Evolutionary conservation across 35 echinoderm and acorn worm genomes (phyloP), one percentile per base, ranked within the genome.

Genomic region (Chiridota heheva): DNA sequence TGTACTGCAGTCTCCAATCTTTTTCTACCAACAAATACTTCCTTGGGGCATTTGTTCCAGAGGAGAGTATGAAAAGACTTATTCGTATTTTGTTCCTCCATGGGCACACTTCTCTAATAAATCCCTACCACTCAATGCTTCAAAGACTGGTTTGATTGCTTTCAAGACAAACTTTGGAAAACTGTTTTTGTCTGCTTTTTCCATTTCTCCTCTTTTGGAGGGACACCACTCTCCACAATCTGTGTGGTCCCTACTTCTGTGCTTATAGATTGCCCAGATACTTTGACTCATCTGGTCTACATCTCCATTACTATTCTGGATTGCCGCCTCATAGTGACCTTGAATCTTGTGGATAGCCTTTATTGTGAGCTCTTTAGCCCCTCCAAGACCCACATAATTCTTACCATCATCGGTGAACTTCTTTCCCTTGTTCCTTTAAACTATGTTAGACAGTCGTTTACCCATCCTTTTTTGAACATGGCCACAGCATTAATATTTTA

Each of bases 101-200:
- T 6, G 58, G 32, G 58, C 4, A 6, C 58, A 60, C 4, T 6
- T 6, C n/a, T n/a, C n/a, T n/a, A n/a, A n/a, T n/a, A n/a, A n/a
- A n/a, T n/a, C n/a, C n/a, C n/a, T n/a, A n/a, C n/a, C n/a, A n/a
- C 32, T 26, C 22, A 60, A 30, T 60, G 4, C 58, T 30, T 60
- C n/a, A 60, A 6, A 6, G 5, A 20, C 18, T 60, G 58, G 58
- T 30, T 60, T 60, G n/a, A 60, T 60, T n/a, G n/a, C 6, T 30
- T 60, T 30, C 22, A 20, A 6, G 5, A 60, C 58, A 60, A 60
- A 60, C 4, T 4, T 3, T 6, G 58, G 58, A 60, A 60, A 60
- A n/a, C 20, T n/a, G n/a, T 60, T 60, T 60, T 4, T 60, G 58
- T 60, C 32, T 60, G 58, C 58, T 20, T 60, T 60, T 60, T 60